Conservation (phyloP, 2,113 vertebrate genomes). For the Oreamnos americanus region DNA sequence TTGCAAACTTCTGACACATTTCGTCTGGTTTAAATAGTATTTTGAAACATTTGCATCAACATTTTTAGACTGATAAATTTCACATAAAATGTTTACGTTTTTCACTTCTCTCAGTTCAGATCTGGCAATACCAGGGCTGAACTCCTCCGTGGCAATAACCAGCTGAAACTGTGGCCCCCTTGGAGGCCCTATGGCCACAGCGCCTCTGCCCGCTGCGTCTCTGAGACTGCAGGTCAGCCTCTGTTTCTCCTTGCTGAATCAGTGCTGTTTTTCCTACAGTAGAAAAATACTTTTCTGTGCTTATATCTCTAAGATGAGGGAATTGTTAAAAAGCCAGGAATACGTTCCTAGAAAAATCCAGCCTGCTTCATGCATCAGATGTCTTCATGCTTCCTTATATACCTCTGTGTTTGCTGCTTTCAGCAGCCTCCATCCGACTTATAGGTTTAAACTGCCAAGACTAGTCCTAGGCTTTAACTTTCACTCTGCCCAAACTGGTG, state of each 20-base stretch:
- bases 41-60: not conserved
- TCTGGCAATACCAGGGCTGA: not conserved
- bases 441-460: not conserved
- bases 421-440: not conserved
- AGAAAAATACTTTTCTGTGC: not conserved
- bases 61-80: not conserved
- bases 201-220: not conserved
- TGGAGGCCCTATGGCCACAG: not conserved
- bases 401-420: not conserved
- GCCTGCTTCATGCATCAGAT: not conserved
- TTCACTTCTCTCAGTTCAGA: not conserved
- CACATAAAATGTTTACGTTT: not conserved
- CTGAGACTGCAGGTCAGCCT: too few species aligned
- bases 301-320: not conserved
- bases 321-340: not conserved
- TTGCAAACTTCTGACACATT: not conserved
- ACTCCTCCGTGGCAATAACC: not conserved
- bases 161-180: not conserved
- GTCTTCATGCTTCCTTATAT: not conserved
- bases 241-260: not conserved
- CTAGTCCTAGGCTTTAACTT: not conserved
- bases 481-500: not conserved
- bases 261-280: not conserved
- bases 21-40: not conserved
- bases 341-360: not conserved